Evolutionary conservation across 2,797 vertebrate species (phyloP).

Genomic region (Heterohyrax brucei): DNA sequence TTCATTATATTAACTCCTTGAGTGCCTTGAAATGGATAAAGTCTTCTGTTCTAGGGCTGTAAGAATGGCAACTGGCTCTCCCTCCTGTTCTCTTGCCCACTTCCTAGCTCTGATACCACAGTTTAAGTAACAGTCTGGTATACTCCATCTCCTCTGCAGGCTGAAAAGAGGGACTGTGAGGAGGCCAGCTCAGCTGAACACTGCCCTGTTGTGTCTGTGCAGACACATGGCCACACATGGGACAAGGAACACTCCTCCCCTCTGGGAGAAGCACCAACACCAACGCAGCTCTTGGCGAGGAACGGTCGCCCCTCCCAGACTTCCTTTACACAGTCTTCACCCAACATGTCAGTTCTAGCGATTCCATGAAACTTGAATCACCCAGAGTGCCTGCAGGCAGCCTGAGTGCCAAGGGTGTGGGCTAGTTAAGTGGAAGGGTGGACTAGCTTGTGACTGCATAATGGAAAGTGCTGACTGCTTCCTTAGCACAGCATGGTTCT

Average conservation of each 20-base stretch:
- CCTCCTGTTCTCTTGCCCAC: neutral
- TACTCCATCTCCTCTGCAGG: neutral
- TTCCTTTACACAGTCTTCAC: conserved; percentile 29
- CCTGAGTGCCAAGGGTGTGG: conserved; percentile 67
- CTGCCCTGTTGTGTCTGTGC: conserved; percentile 69
- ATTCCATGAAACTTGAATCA: neutral
- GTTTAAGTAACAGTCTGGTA: neutral
- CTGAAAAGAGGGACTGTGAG: conserved; percentile 77
- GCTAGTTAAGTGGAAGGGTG: conserved; percentile 11
- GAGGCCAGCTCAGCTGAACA: conserved; percentile 63
- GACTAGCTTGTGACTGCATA: neutral
- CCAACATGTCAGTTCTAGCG: conserved; percentile 27
- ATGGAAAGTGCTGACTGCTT: neutral
- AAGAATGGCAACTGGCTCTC: neutral
- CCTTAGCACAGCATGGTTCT: neutral
- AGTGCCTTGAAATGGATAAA: neutral
- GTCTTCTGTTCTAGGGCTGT: neutral
- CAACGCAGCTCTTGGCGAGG: conserved; percentile 75
- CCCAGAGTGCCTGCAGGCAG: conserved; percentile 51
- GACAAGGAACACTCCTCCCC: conserved; percentile 68
- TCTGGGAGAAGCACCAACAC: conserved; percentile 80
- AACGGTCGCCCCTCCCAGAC: conserved; percentile 55
- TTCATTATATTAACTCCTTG: neutral
- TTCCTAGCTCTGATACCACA: conserved; percentile 46
- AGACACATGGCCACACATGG: conserved; percentile 66